phyloP scores from a whole-genome alignment of 1,140 invertebrate species.

The Pentalonia nigronervosa region DNA sequence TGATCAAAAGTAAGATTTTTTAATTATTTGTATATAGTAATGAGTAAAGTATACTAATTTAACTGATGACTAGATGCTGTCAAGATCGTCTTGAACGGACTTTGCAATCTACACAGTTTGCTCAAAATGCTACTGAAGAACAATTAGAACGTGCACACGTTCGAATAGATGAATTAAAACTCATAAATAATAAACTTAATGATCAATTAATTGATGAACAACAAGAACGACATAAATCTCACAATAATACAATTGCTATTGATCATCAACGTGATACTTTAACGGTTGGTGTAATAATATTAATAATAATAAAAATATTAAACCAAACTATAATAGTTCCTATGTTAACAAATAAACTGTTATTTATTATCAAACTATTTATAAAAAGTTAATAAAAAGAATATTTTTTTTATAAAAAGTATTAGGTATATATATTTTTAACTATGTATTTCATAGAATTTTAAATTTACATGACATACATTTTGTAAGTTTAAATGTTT shows the following conservation, averaged over 20 bases:
- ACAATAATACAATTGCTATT: conserved; percentile 22
- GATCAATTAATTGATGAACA: conserved; percentile 41
- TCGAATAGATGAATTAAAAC: conserved; percentile 53
- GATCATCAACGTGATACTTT: conserved; percentile 43
- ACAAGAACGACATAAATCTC: conserved; percentile 46
- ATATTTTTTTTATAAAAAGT: no score
- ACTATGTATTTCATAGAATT: background rate
- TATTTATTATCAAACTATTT: background rate
- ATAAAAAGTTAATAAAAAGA: background rate
- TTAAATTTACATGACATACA: background rate
- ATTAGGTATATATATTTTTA: background rate
- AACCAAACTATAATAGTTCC: background rate
- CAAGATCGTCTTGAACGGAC: conserved; percentile 44
- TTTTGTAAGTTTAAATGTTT: background rate
- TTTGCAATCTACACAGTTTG: conserved; percentile 51
- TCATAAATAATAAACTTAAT: conserved; percentile 46
- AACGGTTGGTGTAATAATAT: background rate
- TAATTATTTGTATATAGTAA: background rate
- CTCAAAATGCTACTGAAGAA: conserved; percentile 52
- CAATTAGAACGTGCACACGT: conserved; percentile 47
- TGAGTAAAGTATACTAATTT: background rate
- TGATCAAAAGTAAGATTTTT: conserved; percentile 52
- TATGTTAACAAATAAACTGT: background rate
- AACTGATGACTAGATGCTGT: conserved; percentile 16
- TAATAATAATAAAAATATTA: background rate